Base-by-base conservation (phyloP, 1,140 invertebrate species). In the Bombus terrestris region DNA sequence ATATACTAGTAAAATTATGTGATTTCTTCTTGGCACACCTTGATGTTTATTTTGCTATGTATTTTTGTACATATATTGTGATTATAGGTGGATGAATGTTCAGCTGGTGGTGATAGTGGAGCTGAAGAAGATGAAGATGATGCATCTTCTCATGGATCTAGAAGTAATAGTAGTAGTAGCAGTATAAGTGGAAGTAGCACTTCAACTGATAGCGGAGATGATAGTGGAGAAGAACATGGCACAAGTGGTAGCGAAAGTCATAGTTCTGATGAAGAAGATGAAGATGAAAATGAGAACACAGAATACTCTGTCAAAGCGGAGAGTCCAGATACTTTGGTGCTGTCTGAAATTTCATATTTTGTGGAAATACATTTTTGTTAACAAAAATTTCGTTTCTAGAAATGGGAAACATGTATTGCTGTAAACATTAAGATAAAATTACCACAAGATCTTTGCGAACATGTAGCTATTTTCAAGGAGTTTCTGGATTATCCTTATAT, bases 391-490 rank as follows among this genome's bases (percentile, higher is more conserved):
- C 25, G 71, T 86, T 92, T 93, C 47, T 77, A 95, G 95, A 94
- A 94, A 86, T 95, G 95, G 94, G 94, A 95, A 92, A 95, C 93
- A 10, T 95, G 94, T 78, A 37, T 93, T 15, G 93, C 94, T 74
- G 93, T 91, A 62, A 95, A 95, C 53, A 92, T 90, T 37, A 94
- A 94, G 86, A 89, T 96, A 39, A 95, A 95, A 91, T 77, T 96
- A 75, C 96, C 96, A 22, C 95, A 96, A 86, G 96, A 95, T 90
- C 91, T 96, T 32, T 96, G 96, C 82, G 96, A 96, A 85, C 93
- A 96, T 88, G 71, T 92, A 72, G 93, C 94, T 59, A 95, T 97
- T 86, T 97, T 97, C 85, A 95, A 95, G 79, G 96, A 96, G 91
- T 95, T 94, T 82, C 92, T 92, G 92, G 96, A 92, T 95, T 96